Base-by-base conservation (phyloP, 2,888 invertebrate genomes). In the Hypomecis atomaria region DNA sequence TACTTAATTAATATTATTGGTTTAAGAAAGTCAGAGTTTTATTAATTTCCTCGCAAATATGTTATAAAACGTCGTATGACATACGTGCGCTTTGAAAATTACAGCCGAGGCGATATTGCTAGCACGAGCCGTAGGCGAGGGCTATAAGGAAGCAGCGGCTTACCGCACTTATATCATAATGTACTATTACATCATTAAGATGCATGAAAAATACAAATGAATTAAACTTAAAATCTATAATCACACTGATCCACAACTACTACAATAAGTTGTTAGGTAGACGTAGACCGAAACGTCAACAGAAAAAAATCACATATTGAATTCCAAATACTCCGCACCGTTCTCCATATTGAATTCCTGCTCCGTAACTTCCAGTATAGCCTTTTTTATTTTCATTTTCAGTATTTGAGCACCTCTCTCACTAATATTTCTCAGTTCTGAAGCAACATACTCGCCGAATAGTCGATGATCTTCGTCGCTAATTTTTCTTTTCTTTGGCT, bases 381-480 rank as follows among this genome's bases (percentile, higher is more conserved):
- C 59, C 45, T 64, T 66, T 45, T 48, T 63, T 45, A 69, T 69
- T 44, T 66, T 56, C 13, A 66, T 33, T 43, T 66, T 66, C 0
- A 66, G 48, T 47, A 52, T 65, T 37, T 69, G 60, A 7, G 63
- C 63, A 38, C 57, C 52, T 36, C 53, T 50, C 4, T 53, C 57
- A 11, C 49, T 63, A n/a, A 63, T 37, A 59, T 59, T 62, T 33
- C 62, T 62, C 11, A 66, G 43, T 59, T 66, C 66, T 0, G 58
- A 59, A 23, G 62, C 62, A 5, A 66, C 59, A 34, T 66, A 62
- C 57, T 66, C 62, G 10, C 66, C 66, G 38, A 66, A 66, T 36
- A 62, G 52, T 9, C 45, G 56, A 9, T 66, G 43, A 11, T 62
- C 62, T 10, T 62, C 56, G 5, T 56, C 55, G 0, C 37, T 43